Conservation (phyloP, 2,113 vertebrate species). For the Mirounga angustirostris region DNA sequence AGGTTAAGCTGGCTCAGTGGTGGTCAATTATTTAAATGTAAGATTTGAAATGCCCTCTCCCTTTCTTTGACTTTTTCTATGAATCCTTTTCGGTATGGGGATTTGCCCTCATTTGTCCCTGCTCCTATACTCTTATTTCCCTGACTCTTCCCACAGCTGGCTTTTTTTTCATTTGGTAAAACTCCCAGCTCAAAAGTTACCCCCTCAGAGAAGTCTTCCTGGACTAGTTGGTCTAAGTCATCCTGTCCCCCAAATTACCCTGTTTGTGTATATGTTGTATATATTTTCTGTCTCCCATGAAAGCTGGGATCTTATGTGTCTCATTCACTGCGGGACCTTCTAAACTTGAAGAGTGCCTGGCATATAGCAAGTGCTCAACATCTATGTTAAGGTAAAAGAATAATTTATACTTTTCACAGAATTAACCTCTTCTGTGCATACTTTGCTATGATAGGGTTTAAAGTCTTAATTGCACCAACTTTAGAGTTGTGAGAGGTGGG, state of each 20-base stretch:
- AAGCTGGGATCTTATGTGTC: background rate
- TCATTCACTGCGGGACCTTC: background rate
- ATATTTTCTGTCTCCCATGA: background rate
- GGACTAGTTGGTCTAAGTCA: background rate
- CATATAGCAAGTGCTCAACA: background rate
- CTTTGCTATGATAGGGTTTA: background rate
- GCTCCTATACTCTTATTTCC: background rate
- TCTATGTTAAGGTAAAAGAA: background rate
- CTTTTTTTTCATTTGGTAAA: background rate
- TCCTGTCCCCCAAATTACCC: background rate
- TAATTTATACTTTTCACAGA: background rate
- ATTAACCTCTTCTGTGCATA: background rate
- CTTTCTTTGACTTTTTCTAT: background rate
- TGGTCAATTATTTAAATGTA: background rate
- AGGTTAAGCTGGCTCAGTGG: background rate
- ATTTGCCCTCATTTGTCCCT: background rate
- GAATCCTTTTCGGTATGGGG: background rate
- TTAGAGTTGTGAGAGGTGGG: background rate
- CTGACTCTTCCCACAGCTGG: background rate
- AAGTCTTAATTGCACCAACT: background rate
- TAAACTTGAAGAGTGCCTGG: background rate
- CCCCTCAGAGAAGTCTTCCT: background rate
- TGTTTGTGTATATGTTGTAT: background rate
- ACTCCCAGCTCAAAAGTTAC: background rate
- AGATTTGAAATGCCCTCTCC: background rate